Evolutionary conservation across 2,888 invertebrate species (phyloP).

Genomic region (Acrocyrtus sp.): DNA sequence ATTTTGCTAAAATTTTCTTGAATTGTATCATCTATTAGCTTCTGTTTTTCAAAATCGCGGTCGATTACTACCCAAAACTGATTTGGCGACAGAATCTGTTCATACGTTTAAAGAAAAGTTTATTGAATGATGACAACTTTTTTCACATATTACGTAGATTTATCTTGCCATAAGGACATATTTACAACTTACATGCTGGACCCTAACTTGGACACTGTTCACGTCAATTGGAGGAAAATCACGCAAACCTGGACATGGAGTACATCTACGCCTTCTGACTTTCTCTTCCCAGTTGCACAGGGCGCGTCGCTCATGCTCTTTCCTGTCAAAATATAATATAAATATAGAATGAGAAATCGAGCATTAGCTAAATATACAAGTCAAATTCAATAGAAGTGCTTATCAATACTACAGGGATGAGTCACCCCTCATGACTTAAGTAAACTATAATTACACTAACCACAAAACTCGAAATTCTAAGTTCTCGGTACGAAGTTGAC

Average conservation of each 20-base stretch:
- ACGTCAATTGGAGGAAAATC: slow-evolving; percentile 72
- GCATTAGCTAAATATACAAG: too few relatives aligned
- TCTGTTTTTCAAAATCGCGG: slow-evolving; percentile 12
- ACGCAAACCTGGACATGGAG: slow-evolving; percentile 67
- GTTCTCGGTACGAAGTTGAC: slow-evolving; percentile 68
- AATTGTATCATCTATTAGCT: slow-evolving; percentile 36
- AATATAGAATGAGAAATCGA: too few relatives aligned
- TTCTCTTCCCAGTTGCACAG: slow-evolving; percentile 64
- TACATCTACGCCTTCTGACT: slow-evolving; percentile 64
- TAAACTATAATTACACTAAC: slow-evolving; percentile 68
- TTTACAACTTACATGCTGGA: slow-evolving; percentile 72
- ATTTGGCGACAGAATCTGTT: slow-evolving; percentile 55
- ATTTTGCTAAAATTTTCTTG: slow-evolving; percentile 23
- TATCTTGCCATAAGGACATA: neutral
- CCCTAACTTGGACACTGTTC: slow-evolving; percentile 70
- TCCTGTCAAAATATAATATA: neutral
- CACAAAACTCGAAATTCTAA: slow-evolving; percentile 70
- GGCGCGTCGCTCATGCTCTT: slow-evolving; percentile 38
- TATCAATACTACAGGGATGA: too few relatives aligned
- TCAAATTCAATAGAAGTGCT: too few relatives aligned
- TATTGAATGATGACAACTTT: too few relatives aligned
- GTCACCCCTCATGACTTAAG: too few relatives aligned
- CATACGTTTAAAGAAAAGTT: neutral
- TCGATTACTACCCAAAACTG: slow-evolving; percentile 58
- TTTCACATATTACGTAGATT: neutral